phyloP scores from a whole-genome alignment of 2,113 vertebrate genomes.

The Gallinago paraguaiae region DNA sequence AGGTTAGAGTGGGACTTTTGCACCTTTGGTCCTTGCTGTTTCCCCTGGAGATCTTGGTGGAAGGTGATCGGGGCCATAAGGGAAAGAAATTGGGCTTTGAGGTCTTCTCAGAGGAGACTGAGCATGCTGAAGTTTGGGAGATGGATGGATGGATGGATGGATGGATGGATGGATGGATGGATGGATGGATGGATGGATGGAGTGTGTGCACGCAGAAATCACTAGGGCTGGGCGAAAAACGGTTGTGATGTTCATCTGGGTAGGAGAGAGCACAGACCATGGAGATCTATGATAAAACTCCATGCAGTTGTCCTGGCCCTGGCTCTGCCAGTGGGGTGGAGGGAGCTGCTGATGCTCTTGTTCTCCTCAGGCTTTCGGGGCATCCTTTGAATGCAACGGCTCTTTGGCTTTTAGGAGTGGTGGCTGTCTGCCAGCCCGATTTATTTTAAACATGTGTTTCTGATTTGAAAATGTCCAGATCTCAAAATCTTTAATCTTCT shows the following conservation, averaged over 20 bases:
- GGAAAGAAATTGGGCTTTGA: background rate
- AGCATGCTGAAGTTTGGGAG: background rate
- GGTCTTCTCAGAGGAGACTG: background rate
- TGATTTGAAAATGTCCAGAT: constrained; percentile 70
- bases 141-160: background rate
- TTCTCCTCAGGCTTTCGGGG: constrained; percentile 3
- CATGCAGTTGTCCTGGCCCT: background rate
- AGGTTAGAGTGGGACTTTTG: background rate
- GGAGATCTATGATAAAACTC: background rate
- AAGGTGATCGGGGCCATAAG: background rate
- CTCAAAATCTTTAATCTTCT: constrained; percentile 69
- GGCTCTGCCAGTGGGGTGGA: background rate
- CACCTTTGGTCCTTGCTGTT: background rate
- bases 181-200: background rate
- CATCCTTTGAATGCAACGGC: background rate
- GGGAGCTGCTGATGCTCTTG: background rate
- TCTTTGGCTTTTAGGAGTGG: constrained; percentile 16
- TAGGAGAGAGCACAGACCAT: background rate
- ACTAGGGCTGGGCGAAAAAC: background rate
- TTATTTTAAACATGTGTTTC: constrained; percentile 66
- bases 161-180: background rate
- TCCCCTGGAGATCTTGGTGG: background rate
- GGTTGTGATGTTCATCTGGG: background rate
- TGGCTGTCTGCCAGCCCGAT: constrained; percentile 49
- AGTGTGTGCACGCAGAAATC: background rate